Evolutionary conservation across 2,797 vertebrate species (phyloP).

Genomic region (Channa striata): DNA sequence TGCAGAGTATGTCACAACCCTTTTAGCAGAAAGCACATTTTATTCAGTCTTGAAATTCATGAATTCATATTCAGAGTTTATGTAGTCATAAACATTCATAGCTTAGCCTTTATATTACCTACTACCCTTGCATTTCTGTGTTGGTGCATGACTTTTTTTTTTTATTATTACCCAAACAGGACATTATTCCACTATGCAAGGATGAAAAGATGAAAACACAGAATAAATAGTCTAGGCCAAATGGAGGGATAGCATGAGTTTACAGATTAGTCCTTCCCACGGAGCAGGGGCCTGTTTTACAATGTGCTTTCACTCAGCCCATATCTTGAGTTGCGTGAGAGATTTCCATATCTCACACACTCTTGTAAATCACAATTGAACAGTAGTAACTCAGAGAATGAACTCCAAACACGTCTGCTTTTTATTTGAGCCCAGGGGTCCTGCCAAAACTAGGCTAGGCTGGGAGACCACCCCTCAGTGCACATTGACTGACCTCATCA

Average conservation of each 20-base stretch:
- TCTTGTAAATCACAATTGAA: conserved; percentile 92
- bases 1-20: background rate
- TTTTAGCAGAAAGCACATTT: background rate
- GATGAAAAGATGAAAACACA: conserved; percentile 64
- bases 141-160: conserved; percentile 40
- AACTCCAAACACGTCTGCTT: conserved; percentile 93
- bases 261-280: conserved; percentile 73
- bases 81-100: too few species aligned
- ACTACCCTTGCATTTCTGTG: background rate
- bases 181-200: conserved; percentile 59
- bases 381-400: conserved; percentile 92
- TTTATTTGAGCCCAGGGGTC: conserved; percentile 86
- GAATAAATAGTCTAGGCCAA: conserved; percentile 68
- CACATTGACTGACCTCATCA: conserved; percentile 85
- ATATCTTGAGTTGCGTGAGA: conserved; percentile 90
- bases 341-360: conserved; percentile 89
- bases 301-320: conserved; percentile 88
- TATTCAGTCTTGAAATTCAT: background rate
- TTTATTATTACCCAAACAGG: conserved; percentile 59
- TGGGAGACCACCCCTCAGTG: conserved; percentile 89
- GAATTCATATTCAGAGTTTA: too few species aligned
- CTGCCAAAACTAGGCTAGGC: conserved; percentile 89
- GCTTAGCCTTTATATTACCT: background rate
- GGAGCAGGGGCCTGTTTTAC: conserved; percentile 79
- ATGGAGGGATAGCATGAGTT: conserved; percentile 74